phyloP scores from a whole-genome alignment of 2,888 invertebrate species.

The Monoplex corrugatus region DNA sequence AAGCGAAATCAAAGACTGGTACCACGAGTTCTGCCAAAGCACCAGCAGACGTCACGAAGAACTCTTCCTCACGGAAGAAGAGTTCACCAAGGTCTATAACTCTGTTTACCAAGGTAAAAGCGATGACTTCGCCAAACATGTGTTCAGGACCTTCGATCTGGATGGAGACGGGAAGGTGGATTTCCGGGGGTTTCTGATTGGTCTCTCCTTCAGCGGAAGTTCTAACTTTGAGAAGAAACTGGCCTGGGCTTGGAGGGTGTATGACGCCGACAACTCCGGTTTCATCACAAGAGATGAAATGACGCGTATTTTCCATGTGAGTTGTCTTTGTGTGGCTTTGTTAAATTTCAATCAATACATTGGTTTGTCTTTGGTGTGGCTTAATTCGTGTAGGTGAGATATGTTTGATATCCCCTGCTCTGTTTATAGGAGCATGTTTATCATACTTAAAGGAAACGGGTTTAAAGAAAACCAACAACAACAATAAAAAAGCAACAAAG shows the following conservation, averaged over 20 bases:
- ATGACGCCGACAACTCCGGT: constrained; percentile 38
- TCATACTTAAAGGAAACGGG: too few relatives aligned
- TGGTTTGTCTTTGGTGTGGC: not conserved
- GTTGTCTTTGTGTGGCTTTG: not conserved
- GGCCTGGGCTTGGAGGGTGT: constrained; percentile 44
- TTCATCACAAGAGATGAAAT: constrained; percentile 40
- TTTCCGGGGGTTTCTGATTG: constrained; percentile 50
- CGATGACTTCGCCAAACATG: constrained; percentile 43
- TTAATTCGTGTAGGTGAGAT: too few relatives aligned
- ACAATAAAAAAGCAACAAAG: too few relatives aligned
- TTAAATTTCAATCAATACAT: not conserved
- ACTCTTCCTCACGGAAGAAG: constrained; percentile 36
- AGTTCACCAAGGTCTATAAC: constrained; percentile 42
- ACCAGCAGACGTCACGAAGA: not conserved
- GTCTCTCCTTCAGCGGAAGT: constrained; percentile 44
- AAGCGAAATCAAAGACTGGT: constrained; percentile 49
- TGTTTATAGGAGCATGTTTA: too few relatives aligned
- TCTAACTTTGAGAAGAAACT: constrained; percentile 25
- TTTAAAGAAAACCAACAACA: too few relatives aligned
- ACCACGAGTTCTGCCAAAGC: constrained; percentile 36
- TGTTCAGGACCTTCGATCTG: constrained; percentile 43
- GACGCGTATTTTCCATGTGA: constrained; percentile 34
- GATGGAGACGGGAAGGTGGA: constrained; percentile 26
- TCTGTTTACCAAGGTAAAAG: constrained; percentile 40
- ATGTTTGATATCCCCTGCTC: too few relatives aligned